Evolutionary conservation across 2,113 vertebrate species (phyloP).

Genomic region (Puntigrus tetrazona): DNA sequence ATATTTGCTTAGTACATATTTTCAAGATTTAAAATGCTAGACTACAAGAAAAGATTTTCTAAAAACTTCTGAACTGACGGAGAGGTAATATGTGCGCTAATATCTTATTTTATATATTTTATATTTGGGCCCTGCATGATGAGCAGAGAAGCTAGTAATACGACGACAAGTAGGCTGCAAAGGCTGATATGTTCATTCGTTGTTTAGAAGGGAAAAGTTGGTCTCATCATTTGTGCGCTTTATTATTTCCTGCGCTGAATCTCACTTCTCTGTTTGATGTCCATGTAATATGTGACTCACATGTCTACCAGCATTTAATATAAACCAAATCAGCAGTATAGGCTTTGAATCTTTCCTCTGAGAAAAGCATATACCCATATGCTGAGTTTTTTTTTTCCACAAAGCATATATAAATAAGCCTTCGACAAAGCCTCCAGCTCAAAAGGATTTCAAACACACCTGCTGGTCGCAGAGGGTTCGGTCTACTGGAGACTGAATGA

Average conservation of each 20-base stretch:
- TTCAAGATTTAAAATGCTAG: background rate
- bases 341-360: background rate
- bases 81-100: background rate
- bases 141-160: background rate
- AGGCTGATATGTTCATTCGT: background rate
- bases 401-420: background rate
- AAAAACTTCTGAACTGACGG: background rate
- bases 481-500: background rate
- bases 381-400: background rate
- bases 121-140: background rate
- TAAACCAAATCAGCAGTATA: background rate
- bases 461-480: background rate
- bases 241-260: background rate
- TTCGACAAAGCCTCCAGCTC: background rate
- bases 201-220: background rate
- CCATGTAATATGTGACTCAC: background rate
- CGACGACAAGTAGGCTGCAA: background rate
- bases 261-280: background rate
- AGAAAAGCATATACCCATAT: background rate
- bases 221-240: background rate
- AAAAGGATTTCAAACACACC: background rate
- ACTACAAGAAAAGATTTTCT: background rate
- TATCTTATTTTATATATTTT: background rate
- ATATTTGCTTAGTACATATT: background rate
- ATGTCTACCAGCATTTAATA: background rate